Base-by-base conservation (phyloP, 1,140 invertebrate genomes). In the Nautilus pompilius region DNA sequence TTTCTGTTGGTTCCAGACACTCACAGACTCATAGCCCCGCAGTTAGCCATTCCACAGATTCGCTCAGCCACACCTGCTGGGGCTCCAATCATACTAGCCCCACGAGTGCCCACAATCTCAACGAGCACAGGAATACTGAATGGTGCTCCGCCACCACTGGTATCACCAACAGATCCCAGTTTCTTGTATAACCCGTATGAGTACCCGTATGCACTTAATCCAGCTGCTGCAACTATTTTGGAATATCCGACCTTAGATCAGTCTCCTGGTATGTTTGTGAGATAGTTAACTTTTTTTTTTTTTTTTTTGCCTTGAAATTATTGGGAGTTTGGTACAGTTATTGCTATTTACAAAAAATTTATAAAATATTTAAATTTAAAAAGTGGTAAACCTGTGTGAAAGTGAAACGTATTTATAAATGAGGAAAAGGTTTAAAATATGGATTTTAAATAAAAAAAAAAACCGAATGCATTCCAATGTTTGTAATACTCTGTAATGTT, bases 221-320 rank as follows among this genome's bases (percentile, higher is more conserved):
- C 69, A 10, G 69, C 72, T n/a, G 67, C 74, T 49, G 70, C 76
- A 49, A 67, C 74, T 33, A 71, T 77, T 51, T 60, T 79, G 26
- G 76, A 78, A 61, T 78, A 79, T 59, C 76, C 72, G 2, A 68
- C 69, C 0, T 55, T 75, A 20, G 77, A 79, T 29, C 75, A 75
- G 48, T 67, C 70, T 36, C 70, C 71, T 57, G 77, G 77, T 79
- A 79, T 78, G 77, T 79, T 73, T 48, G 34, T 72, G 17, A 53
- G 67, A 64, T 65, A 63, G 58, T 58, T 29, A 30, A 46, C 17
- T n/a, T 32, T 17, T 60, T 58, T 32, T 41, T 62, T 53, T 57
- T 46, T 65, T 66, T 48, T 72, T 49, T 62, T 73, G 62, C 58
- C 65, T 63, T 59, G 58, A 65, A 67, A 58, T 60, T 66, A 41